Evolutionary conservation across 2,888 invertebrate species (phyloP), one percentile per base, ranked within the genome.

Genomic region (Deilephila porcellus): DNA sequence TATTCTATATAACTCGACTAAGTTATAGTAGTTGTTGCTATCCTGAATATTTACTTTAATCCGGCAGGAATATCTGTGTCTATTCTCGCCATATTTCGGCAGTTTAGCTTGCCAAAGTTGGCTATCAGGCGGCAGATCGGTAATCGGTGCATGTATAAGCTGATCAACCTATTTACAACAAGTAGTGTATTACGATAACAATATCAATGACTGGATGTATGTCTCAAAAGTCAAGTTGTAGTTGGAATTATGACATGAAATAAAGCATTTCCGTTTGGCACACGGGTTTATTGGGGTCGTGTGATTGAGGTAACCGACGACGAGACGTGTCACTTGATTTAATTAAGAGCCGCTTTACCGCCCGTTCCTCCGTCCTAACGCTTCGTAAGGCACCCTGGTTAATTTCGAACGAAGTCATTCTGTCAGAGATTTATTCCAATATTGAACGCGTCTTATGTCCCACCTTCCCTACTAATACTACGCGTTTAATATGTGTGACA

Each of bases 291-390:
- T 93, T 93, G 91, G 90, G 93, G 93, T 92, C 90, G 90, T 91
- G 93, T 93, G 93, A 94, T 94, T 94, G 93, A 93, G 91, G 93
- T 91, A 90, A 88, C 91, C 88, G 90, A 85, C 90, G 90, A 88
- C 89, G 91, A 92, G 92, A 92, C 93, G 88, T 90, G 93, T 94
- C 93, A 92, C 94, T 94, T 93, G 93, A 94, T 94, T 94, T 94
- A 94, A 94, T 94, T 94, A 94, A 94, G 92, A 91, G 88, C 88
- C 90, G 93, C 90, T 94, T 93, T 94, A 92, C 91, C 92, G 91
- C 93, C 89, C 91, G 88, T 90, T 90, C 86, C 90, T 90, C 84
- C 89, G 87, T 87, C 89, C 90, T 90, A 89, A 90, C 89, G 89
- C 89, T 90, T 87, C 86, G 87, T 87, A 88, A 84, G 86, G 81